Conservation (phyloP, 2,113 vertebrate genomes). For the Cavia porcellus region DNA sequence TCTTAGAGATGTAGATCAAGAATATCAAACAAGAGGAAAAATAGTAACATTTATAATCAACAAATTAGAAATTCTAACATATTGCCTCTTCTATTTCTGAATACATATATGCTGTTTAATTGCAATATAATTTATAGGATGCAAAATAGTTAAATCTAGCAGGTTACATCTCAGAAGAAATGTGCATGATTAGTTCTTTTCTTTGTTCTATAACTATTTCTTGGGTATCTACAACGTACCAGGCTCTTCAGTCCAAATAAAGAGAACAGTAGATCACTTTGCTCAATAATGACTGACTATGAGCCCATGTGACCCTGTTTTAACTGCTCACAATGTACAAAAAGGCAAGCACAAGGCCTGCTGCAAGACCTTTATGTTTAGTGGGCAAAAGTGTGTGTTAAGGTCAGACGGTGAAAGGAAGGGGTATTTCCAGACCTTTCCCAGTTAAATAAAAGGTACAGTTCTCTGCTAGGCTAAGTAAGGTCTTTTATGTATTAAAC, state of each 20-base stretch:
- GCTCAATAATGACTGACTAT: neutral
- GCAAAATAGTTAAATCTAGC: conserved; percentile 8
- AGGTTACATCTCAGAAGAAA: neutral
- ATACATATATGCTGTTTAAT: neutral
- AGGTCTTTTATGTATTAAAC: neutral
- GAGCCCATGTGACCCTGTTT: neutral
- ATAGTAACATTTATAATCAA: neutral
- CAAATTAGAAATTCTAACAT: conserved; percentile 13
- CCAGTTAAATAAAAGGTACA: conserved; percentile 8
- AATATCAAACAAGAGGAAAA: neutral
- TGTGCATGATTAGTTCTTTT: neutral
- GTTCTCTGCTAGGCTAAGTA: neutral
- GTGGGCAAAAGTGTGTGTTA: neutral
- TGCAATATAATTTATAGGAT: neutral
- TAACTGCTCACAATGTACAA: neutral
- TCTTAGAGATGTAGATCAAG: neutral
- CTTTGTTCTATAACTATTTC: conserved; percentile 19
- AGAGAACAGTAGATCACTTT: neutral
- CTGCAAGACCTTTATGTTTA: neutral
- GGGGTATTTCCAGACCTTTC: neutral
- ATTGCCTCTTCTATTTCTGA: neutral
- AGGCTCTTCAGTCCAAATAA: neutral
- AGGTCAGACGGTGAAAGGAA: accelerated
- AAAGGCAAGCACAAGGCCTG: neutral
- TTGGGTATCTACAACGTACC: neutral